Evolutionary conservation across 2,888 invertebrate species (phyloP), one percentile per base, ranked within the genome.

Genomic region (Sphinx pinastri): DNA sequence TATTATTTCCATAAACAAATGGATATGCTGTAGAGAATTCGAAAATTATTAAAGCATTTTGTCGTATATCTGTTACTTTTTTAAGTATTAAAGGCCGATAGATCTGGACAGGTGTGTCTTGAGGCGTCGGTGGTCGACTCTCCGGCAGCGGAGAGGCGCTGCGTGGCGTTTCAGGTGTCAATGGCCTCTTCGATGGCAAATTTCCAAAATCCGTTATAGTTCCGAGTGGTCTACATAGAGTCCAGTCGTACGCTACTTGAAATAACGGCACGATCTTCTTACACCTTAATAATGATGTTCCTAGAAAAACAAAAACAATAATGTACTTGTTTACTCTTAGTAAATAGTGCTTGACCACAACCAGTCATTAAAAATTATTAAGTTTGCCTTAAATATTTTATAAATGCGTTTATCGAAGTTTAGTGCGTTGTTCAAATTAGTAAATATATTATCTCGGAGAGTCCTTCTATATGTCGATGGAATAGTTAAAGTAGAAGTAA

Each of bases 201-300:
- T 86, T 90, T 72, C 78, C 83, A 84, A 92, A 91, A 85, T 93
- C 87, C 69, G 83, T 74, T 69, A 93, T 75, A 0, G 93, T 92
- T 54, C 93, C 93, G 75, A 93, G 81, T 49, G 93, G 93, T 79
- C 80, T 92, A 88, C 93, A 93, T 11, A 93, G 82, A 73, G 83
- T 92, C 74, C 91, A 84, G 84, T 94, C 93, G 80, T 94, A 94
- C 70, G 85, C 86, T 72, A 94, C 93, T 89, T 93, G 93, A 80
- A 94, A 94, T 73, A 94, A 83, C 71, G 93, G 94, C 81, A 91
- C 85, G 74, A 91, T 84, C 82, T 84, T 78, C 76, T 78, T 80
- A 77, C 81, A 79, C 78, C 73, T 68, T 77, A 79, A 80, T 73
- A 82, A 84, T 79, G 80, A 76, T 73, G 77, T 74, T 81, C 93